These are phyloP conservation scores for Proterorhinus semilunaris DNA, from an alignment of 2,113 vertebrate species.

Conservation along the genomic window DNA sequence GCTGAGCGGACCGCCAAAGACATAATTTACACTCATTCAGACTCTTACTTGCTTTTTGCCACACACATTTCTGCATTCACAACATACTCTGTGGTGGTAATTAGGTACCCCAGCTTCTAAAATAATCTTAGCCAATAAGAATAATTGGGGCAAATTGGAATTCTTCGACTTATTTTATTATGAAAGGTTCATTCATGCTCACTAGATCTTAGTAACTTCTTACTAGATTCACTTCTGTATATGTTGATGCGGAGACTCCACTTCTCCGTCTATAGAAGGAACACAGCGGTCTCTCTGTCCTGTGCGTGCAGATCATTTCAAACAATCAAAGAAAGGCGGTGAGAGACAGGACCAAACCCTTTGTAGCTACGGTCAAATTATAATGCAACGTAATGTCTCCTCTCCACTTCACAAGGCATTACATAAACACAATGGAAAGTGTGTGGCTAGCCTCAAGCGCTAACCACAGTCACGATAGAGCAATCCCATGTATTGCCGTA, in stretches of 20 bases:
- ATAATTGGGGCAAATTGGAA: too few relatives aligned
- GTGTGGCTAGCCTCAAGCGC: slow-evolving; percentile 5
- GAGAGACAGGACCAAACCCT: slow-evolving; percentile 7
- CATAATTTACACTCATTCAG: too few relatives aligned
- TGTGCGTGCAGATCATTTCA: background rate
- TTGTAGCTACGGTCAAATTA: slow-evolving; percentile 1
- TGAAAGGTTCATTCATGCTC: background rate
- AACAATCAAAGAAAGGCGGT: slow-evolving; percentile 7
- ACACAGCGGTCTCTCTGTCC: background rate
- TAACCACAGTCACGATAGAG: slow-evolving; percentile 3
- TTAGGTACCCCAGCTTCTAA: too few relatives aligned
- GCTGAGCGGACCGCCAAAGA: too few relatives aligned
- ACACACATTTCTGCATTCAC: too few relatives aligned
- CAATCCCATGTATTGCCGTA: background rate
- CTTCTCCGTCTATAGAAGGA: background rate
- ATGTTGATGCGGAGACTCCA: background rate
- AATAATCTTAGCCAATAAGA: too few relatives aligned
- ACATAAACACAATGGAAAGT: slow-evolving; percentile 4
- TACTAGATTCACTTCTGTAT: background rate
- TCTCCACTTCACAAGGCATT: slow-evolving; percentile 6
- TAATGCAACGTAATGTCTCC: slow-evolving; percentile 6
- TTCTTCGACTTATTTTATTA: too few relatives aligned
- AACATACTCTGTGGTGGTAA: too few relatives aligned
- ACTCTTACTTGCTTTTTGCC: too few relatives aligned
- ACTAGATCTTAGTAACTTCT: background rate